Evolutionary conservation across 2,113 vertebrate species (phyloP), one percentile per base, ranked within the genome.

Genomic region (Arvicanthis niloticus): DNA sequence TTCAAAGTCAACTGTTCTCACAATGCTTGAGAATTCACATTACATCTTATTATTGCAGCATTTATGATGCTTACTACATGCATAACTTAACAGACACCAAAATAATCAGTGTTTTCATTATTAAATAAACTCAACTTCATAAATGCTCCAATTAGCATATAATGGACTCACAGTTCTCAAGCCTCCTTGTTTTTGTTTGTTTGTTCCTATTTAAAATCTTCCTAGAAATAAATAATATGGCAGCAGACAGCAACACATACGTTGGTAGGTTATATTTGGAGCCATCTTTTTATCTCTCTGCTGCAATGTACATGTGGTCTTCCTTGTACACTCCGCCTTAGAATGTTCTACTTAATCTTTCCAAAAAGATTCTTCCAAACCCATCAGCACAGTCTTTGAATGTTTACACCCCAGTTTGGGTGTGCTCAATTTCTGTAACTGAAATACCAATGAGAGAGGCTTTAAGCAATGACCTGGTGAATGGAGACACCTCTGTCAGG

Each of bases 151-250:
- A 84, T 68, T 93, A 88, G 60, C 26, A 56, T 58, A 77, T 29
- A 73, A 62, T 10, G 5, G 78, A 42, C 31, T 73, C 7, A 48
- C n/a, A 40, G 40, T 76, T 86, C 42, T 11, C 34, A 42, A 84
- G 78, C 58, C 45, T 73, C 40, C 94, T 53, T 62, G 82, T 6
- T 37, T 88, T 92, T 19, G 48, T 48, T 48, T 48, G 48, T 48
- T 48, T 48, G 48, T 48, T 72, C 73, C 78, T 60, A 76, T 90
- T 88, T 85, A 92, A 96, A 91, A 95, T 77, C 42, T 31, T 88
- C 37, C 91, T 58, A 84, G 70, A 76, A 72, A 51, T 95, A 90
- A 92, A 29, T 51, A 95, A 85, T 34, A 51, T 78, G 60, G 68
- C 24, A 91, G 40, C 81, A 65, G 21, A 53, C 8, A 85, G 40